Evolutionary conservation across 2,797 vertebrate genomes (phyloP), one percentile per base, ranked within the genome.

Genomic region (Pampus argenteus): DNA sequence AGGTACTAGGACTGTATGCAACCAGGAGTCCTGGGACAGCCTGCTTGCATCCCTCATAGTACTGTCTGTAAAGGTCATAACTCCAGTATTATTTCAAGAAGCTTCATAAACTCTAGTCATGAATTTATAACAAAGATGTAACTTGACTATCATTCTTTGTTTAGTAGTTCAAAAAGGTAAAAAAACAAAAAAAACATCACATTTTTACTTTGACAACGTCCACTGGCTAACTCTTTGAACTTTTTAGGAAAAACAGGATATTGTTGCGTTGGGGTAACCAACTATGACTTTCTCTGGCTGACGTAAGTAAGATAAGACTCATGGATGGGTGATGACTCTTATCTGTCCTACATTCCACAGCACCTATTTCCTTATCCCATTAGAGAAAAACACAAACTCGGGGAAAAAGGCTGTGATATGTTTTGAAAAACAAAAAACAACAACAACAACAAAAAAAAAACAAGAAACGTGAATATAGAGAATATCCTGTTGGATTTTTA

Each of bases 281-380:
- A 23, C 66, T 40, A 26, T 50, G 61, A 66, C 61, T 62, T 73
- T 45, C 6, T n/a, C 67, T 69, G 62, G 48, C 74, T 79, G 81
- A 79, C 71, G 3, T 58, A 42, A 83, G 28, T 54, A 67, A 78
- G 90, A 91, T 88, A 88, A 88, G 73, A 62, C 62, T 54, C 47
- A 90, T 87, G 79, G 59, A 71, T 65, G 45, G 68, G 78, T 61
- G 81, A 88, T 84, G 81, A 78, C 50, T 57, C 78, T 87, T 85
- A 89, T 90, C 90, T 84, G 56, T 67, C 72, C 74, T 63, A 48
- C 71, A 89, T 90, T 88, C 88, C 86, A 71, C 70, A 47, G 75
- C 17, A 23, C 55, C 71, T 76, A 71, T 84, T 79, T 55, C 62
- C 68, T 71, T 68, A 67, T 81, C 62, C 65, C 29, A 66, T 73